phyloP scores from a whole-genome alignment of 2,888 invertebrate species.

The Cerceris rybyensis region DNA sequence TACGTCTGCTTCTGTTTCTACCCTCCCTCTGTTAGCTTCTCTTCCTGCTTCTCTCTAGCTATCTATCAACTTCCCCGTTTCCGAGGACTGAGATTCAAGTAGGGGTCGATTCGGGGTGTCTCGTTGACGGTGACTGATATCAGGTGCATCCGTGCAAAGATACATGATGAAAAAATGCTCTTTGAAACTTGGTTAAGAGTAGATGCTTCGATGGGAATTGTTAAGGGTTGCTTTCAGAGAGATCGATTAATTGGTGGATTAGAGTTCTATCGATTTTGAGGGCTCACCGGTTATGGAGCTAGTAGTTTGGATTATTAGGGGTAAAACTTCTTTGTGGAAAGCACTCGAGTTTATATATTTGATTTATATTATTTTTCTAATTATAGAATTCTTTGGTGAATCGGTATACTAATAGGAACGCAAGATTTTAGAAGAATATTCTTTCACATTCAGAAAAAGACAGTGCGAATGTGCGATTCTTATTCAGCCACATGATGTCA shows the following conservation, averaged over 20 bases:
- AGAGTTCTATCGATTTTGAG: not conserved
- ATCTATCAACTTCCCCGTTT: constrained; percentile 3
- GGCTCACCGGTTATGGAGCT: no score
- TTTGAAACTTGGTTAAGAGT: not conserved
- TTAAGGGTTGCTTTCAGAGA: not conserved
- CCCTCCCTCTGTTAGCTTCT: not conserved
- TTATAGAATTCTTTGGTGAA: no score
- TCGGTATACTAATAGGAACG: not conserved
- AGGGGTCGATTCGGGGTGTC: not conserved
- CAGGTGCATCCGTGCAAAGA: no score
- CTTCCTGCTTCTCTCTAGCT: not conserved
- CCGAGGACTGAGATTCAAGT: constrained; percentile 5
- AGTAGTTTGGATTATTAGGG: no score
- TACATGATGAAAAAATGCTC: constrained; percentile 15
- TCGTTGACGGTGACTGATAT: no score
- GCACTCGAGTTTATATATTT: no score
- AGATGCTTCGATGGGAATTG: not conserved
- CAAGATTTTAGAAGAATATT: not conserved
- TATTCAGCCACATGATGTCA: no score
- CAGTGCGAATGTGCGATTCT: no score
- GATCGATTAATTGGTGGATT: not conserved
- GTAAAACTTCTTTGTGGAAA: no score
- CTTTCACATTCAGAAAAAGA: not conserved
- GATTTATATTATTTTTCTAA: no score
- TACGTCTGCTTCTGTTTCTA: not conserved